Base-by-base conservation (phyloP, 2,113 vertebrate species). In the Coryphaenoides rupestris region DNA sequence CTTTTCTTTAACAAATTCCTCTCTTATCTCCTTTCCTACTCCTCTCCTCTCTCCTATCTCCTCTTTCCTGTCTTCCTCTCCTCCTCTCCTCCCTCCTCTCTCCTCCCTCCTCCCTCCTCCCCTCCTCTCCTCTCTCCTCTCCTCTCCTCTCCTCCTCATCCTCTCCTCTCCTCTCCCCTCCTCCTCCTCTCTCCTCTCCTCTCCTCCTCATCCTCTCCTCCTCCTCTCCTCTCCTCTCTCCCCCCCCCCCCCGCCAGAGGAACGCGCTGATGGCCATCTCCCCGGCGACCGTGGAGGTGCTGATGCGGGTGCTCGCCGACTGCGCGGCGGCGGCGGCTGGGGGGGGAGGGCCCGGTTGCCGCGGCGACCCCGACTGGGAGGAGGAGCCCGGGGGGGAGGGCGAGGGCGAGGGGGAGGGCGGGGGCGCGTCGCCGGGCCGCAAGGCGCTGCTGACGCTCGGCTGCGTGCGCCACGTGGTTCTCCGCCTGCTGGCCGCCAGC, bases 271-370 rank as follows among this genome's bases (percentile, higher is more conserved):
- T 95, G 62, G 96, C 95, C 76, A 94, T 99, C 75, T 99, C 97
- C 73, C 96, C 97, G 47, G 97, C 97, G 74, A 99, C 97, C 65
- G 94, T 98, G 94, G 97, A 98, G 89, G 97, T 99, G 66, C 79
- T 99, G 84, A 92, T 98, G 92, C 90, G 92, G 63, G 92, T 98
- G 67, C 83, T 98, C 83, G 93, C 93, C 5, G 95, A 96, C 79
- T 94, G 93, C 89, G 82, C 85, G 54, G 75, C 70, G 67, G 90
- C 93, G 75, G 87, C 66, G 17, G 74, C n/a, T 92, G 26, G 89
- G 72, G n/a, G n/a, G n/a, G n/a, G n/a, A n/a, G n/a, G n/a, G n/a
- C n/a, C n/a, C 75, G 78, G 77, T 71, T 63, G 75, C 0, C 68
- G 76, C n/a, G 76, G 91, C 66, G 95, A 93, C 79, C 84, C 91